A percentile compares a stretch with the other conserved stretches of the same genome.
Conservation (phyloP, 2,113 vertebrate genomes). For the Alaudala cheleensis region DNA sequence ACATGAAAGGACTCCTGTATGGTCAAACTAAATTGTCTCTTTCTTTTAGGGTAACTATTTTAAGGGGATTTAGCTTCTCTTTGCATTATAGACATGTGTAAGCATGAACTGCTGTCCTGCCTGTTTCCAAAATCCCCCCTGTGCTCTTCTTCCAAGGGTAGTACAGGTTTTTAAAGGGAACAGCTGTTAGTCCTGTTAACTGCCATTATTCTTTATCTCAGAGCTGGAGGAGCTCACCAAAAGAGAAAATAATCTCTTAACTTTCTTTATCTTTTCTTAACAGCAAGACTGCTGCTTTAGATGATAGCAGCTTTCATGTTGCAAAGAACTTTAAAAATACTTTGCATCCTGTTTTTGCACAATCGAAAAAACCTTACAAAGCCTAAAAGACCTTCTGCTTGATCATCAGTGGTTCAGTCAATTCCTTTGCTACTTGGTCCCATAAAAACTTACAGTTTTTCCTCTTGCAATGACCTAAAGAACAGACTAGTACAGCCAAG, state of each 20-base stretch:
- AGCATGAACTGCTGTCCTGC: background rate
- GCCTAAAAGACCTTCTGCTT: background rate
- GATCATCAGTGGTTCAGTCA: background rate
- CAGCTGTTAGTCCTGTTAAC: background rate
- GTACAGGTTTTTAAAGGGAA: background rate
- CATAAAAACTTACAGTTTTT: background rate
- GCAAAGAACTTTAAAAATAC: background rate
- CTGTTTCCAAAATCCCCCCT: background rate
- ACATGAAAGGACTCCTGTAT: background rate
- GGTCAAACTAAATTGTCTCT: background rate
- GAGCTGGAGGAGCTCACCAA: background rate
- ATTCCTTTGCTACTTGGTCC: background rate
- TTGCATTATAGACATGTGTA: background rate
- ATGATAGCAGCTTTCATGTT: background rate
- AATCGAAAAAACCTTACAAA: background rate
- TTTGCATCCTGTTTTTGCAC: background rate
- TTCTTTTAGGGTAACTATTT: background rate
- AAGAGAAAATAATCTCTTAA: background rate
- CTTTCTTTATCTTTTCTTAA: background rate
- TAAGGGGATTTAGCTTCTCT: background rate
- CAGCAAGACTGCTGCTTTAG: background rate
- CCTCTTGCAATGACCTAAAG: background rate
- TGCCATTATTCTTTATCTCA: background rate
- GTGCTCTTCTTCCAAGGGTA: background rate
- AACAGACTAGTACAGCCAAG: background rate